phyloP scores from a whole-genome alignment of 2,113 vertebrate species.

The Pyxicephalus adspersus region DNA sequence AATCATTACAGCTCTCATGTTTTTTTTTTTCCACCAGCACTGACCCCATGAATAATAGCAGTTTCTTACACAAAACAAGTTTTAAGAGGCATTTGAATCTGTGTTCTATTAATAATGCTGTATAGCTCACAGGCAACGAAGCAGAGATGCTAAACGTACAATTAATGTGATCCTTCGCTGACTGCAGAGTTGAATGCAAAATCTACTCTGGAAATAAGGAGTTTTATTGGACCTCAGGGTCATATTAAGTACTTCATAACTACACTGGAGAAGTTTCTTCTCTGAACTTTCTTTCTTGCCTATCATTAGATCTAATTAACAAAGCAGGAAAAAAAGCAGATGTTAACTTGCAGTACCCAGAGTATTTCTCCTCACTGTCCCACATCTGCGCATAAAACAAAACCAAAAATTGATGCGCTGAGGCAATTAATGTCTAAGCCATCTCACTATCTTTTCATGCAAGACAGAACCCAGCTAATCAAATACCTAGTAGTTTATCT shows the following conservation, averaged over 20 bases:
- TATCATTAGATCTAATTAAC: conserved; percentile 42
- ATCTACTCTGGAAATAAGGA: conserved; percentile 18
- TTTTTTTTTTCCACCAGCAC: too few species aligned
- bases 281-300: conserved; percentile 36
- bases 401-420: conserved; percentile 11
- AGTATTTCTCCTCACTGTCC: conserved; percentile 46
- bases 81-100: neutral
- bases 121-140: conserved; percentile 27
- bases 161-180: conserved; percentile 31
- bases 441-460: conserved; percentile 24
- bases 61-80: conserved; percentile 13
- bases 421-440: neutral
- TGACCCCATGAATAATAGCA: conserved; percentile 3
- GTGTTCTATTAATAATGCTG: conserved; percentile 23
- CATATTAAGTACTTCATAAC: conserved; percentile 31
- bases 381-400: conserved; percentile 38
- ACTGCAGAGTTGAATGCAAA: neutral
- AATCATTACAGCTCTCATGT: too few species aligned
- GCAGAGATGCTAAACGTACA: conserved; percentile 38
- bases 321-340: conserved; percentile 48
- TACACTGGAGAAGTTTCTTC: conserved; percentile 42
- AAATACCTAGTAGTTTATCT: conserved; percentile 44
- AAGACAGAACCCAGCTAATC: conserved; percentile 32
- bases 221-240: conserved; percentile 28
- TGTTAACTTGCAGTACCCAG: conserved; percentile 38